Base-by-base conservation (phyloP, 1,140 invertebrate genomes). In the Onthophagus taurus region DNA sequence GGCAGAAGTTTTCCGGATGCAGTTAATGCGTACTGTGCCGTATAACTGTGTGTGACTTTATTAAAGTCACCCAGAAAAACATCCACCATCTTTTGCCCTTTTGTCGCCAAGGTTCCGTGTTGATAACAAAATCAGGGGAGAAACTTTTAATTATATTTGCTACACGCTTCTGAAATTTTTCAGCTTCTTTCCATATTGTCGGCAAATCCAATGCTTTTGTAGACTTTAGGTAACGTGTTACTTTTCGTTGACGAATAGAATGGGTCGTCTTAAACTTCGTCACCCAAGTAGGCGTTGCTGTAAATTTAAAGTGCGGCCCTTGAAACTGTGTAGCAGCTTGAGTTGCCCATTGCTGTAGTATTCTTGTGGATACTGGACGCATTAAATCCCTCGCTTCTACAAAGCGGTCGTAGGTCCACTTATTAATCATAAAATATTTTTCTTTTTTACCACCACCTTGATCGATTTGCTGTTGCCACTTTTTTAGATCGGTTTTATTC, bases 1-100 rank as follows among this genome's bases (percentile, higher is more conserved):
- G 41, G 50, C 14, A 52, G 18, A 30, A 55, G 19, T 37, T 46
- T 42, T 7, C 46, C 35, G 2, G 53, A 55, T 13, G 18, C 8
- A 4, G 36, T 49, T 17, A 45, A 16, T 3, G 31, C 20, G 26
- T 50, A 50, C 38, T 53, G 44, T 9, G 47, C 50, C 1, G 47
- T 51, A n/a, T 45, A 51, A 1, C 31, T 45, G 43, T 53, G 53
- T 3, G 54, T 53, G 1, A 48, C 37, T 36, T 55, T 53, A 37
- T 47, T 48, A 33, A 51, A 13, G 20, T 48, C 33, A n/a, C n/a
- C n/a, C n/a, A n/a, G n/a, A n/a, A n/a, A n/a, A n/a, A n/a, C n/a
- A n/a, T n/a, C n/a, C n/a, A 51, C 41, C 3, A 29, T 42, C 37
- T 51, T 48, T 5, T 6, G 12, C 9, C 50, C 48, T 46, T 50